Percentiles rank a stretch among this genome's conserved stretches.
phyloP scores from a whole-genome alignment of 2,113 vertebrate genomes.

The Aythya baeri region DNA sequence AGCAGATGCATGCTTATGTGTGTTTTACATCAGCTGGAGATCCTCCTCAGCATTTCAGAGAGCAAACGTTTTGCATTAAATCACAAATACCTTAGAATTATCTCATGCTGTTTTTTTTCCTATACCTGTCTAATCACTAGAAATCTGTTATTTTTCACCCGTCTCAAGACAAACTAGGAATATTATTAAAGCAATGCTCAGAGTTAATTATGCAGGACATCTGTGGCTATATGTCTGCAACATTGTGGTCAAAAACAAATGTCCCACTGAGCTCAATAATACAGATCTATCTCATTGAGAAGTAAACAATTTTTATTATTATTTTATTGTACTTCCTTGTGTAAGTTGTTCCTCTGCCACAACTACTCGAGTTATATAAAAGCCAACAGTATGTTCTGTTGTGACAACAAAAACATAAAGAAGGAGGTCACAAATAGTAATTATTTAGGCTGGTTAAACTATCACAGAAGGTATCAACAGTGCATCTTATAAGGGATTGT shows the following conservation, averaged over 20 bases:
- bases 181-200: not conserved
- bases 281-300: not conserved
- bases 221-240: not conserved
- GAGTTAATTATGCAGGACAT: not conserved
- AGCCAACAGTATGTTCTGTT: not conserved
- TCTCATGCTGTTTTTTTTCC: not conserved
- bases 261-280: not conserved
- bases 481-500: not conserved
- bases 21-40: not conserved
- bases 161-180: not conserved
- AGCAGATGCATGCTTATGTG: fast-evolving
- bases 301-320: not conserved
- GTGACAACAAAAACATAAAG: not conserved
- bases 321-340: not conserved
- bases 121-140: not conserved
- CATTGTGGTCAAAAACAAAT: not conserved
- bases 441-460: not conserved
- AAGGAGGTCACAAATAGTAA: not conserved
- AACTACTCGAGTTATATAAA: not conserved
- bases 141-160: not conserved
- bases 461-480: not conserved
- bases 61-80: not conserved
- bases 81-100: not conserved
- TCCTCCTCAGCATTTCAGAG: not conserved
- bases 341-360: not conserved